These are phyloP conservation scores for Pristionchus japonicus DNA, from an alignment of 2,888 invertebrate species.

Conservation along the genomic window DNA sequence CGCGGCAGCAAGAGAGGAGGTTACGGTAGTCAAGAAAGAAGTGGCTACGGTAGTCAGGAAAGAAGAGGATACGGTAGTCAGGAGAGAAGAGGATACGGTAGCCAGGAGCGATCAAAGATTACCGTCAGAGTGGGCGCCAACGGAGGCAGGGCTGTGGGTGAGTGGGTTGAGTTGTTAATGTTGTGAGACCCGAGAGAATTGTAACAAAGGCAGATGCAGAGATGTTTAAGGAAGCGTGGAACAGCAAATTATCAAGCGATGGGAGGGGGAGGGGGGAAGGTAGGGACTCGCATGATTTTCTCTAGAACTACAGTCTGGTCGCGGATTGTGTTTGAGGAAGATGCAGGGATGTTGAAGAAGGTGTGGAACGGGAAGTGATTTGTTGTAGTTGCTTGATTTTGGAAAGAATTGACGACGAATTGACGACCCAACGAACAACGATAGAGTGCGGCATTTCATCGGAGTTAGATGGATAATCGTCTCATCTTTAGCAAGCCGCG, in stretches of 20 bases:
- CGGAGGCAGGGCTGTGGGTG: neutral
- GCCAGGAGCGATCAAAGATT: neutral
- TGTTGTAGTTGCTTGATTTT: neutral
- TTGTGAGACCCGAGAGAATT: neutral
- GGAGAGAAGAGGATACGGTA: neutral
- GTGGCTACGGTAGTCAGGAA: neutral
- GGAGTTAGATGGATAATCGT: too few species aligned
- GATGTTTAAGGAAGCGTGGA: too few species aligned
- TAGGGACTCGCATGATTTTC: too few species aligned
- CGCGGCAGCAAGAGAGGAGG: neutral
- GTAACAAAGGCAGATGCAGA: too few species aligned
- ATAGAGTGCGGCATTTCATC: too few species aligned
- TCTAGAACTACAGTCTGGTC: too few species aligned
- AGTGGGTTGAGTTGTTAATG: neutral
- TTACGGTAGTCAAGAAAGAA: constrained; percentile 5
- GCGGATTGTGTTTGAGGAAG: too few species aligned
- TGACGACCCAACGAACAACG: neutral
- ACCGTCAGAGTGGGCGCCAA: constrained; percentile 23
- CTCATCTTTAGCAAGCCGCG: neutral
- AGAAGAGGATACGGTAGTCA: constrained; percentile 11
- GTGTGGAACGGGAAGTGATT: neutral
- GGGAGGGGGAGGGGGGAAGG: too few species aligned
- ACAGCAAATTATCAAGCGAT: too few species aligned
- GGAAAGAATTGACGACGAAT: neutral
- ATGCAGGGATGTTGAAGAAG: neutral